Evolutionary conservation across 2,888 invertebrate species (phyloP).

Genomic region (Harpalus rubripes): DNA sequence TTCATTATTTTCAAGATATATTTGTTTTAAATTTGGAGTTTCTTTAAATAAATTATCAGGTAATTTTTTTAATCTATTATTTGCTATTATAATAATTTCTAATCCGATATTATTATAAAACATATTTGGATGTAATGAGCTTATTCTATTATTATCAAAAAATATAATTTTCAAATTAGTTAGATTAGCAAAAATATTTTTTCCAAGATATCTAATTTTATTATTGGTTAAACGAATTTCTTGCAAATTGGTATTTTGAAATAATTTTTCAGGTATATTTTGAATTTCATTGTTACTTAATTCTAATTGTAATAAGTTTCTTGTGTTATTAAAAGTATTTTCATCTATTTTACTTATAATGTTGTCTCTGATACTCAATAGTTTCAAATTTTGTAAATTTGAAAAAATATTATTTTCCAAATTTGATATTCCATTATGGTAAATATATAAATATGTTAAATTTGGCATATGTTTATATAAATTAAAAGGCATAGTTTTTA

Average conservation of each 20-base stretch:
- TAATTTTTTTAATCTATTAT: neutral
- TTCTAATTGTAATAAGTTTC: neutral
- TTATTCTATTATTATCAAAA: neutral
- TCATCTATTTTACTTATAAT: neutral
- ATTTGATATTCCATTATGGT: neutral
- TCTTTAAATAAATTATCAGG: neutral
- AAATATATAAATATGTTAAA: neutral
- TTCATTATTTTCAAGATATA: neutral
- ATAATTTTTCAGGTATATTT: too few species aligned
- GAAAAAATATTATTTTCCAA: neutral
- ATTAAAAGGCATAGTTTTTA: neutral
- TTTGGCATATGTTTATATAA: neutral
- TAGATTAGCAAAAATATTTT: neutral
- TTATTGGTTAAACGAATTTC: neutral
- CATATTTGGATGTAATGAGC: neutral
- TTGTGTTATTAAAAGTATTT: neutral
- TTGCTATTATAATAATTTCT: neutral
- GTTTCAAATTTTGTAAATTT: neutral
- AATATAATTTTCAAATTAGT: neutral
- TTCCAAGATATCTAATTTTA: neutral
- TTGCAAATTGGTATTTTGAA: too few species aligned
- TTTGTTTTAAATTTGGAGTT: neutral
- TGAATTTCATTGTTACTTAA: too few species aligned
- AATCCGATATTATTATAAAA: neutral
- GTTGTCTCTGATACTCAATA: neutral